A percentile compares a stretch with the other conserved stretches of the same genome.
These are phyloP conservation scores for Falcunculus frontatus DNA, from an alignment of 2,113 vertebrate genomes.

Conservation along the genomic window DNA sequence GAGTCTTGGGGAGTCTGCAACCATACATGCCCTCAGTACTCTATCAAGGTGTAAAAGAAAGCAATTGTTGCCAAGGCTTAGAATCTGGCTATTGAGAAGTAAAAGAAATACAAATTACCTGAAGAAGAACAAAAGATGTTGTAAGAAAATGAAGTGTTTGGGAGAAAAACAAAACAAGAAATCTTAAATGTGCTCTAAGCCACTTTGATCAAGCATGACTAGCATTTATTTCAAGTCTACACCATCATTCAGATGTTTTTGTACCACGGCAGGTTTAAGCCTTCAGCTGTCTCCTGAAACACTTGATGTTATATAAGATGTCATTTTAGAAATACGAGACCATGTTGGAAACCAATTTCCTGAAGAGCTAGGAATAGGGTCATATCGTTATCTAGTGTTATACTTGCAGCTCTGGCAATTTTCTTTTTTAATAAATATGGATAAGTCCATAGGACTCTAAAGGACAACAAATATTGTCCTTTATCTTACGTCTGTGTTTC, in stretches of 20 bases:
- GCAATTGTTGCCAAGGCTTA: neutral
- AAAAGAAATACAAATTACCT: neutral
- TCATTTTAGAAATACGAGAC: slow-evolving; percentile 43
- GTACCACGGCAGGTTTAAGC: neutral
- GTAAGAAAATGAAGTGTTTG: neutral
- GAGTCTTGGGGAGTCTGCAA: neutral
- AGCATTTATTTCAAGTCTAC: neutral
- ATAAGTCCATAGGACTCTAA: neutral
- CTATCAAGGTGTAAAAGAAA: neutral
- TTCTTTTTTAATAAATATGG: slow-evolving; percentile 44
- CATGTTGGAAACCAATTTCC: slow-evolving; percentile 56
- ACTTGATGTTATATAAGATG: slow-evolving; percentile 14
- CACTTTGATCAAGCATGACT: neutral
- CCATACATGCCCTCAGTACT: neutral
- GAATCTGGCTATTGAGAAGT: neutral
- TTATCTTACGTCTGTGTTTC: neutral
- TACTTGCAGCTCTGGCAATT: neutral
- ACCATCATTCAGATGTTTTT: neutral
- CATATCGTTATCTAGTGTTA: slow-evolving; percentile 1
- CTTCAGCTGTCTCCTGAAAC: slow-evolving; percentile 2
- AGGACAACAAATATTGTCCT: neutral
- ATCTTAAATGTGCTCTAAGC: neutral
- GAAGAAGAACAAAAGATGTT: neutral
- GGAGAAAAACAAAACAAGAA: neutral
- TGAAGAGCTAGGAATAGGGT: slow-evolving; percentile 25